Percentiles rank a stretch among this genome's conserved stretches.
phyloP scores from a whole-genome alignment of 2,888 invertebrate genomes.

The Octodonta nipae region DNA sequence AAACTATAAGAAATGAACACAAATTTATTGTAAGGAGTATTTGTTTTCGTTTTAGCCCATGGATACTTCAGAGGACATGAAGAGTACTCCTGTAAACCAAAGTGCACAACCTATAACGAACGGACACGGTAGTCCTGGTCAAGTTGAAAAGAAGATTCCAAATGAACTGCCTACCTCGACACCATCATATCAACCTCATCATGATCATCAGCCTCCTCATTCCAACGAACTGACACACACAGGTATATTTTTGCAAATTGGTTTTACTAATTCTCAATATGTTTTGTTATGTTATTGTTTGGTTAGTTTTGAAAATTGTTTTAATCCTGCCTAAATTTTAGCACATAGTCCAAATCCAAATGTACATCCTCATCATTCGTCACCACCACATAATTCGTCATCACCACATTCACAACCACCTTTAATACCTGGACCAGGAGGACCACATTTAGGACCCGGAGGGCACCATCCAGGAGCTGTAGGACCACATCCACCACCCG shows the following conservation, averaged over 20 bases:
- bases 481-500: slow-evolving; percentile 14
- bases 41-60: slow-evolving; percentile 1
- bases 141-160: slow-evolving; percentile 7
- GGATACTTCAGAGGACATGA: no score
- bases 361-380: not conserved
- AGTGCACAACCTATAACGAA: slow-evolving; percentile 11
- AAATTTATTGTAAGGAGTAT: no score
- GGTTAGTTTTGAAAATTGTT: no score
- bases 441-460: slow-evolving; percentile 14
- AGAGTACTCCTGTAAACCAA: slow-evolving; percentile 8
- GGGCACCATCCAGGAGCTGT: slow-evolving; percentile 8
- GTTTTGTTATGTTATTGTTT: no score
- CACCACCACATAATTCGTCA: slow-evolving; percentile 12
- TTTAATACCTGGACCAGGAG: no score
- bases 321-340: no score
- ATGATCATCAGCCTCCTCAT: slow-evolving; percentile 3
- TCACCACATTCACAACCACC: slow-evolving; percentile 15
- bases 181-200: slow-evolving; percentile 7
- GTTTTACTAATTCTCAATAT: no score
- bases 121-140: slow-evolving; percentile 13
- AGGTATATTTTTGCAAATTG: no score
- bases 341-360: slow-evolving; percentile 14
- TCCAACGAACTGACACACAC: slow-evolving; percentile 4
- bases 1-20: no score
- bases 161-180: slow-evolving; percentile 10